These are phyloP conservation scores for Harpagus bidentatus DNA, from an alignment of 2,113 vertebrate genomes.

Conservation along the genomic window DNA sequence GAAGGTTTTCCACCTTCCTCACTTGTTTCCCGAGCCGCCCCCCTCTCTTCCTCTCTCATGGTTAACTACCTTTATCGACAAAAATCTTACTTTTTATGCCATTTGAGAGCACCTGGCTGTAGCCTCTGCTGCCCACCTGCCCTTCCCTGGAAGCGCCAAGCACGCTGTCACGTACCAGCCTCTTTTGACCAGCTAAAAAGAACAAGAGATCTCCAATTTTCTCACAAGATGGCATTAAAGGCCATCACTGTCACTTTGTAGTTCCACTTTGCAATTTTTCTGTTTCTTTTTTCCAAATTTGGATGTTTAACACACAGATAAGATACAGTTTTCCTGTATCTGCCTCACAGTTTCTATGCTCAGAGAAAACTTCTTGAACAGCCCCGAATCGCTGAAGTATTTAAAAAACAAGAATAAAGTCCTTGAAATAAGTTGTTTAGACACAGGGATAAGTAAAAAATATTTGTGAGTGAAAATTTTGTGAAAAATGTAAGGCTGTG, in stretches of 20 bases:
- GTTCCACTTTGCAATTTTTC: not conserved
- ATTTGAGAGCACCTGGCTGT: not conserved
- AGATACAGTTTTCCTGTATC: not conserved
- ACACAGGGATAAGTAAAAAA: not conserved
- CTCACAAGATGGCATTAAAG: not conserved
- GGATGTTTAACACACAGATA: not conserved
- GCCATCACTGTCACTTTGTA: not conserved
- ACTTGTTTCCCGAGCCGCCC: not conserved
- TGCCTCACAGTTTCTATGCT: not conserved
- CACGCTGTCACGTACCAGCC: too few relatives aligned
- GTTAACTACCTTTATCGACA: too few relatives aligned
- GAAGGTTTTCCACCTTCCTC: not conserved
- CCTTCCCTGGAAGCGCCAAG: too few relatives aligned
- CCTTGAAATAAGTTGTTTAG: not conserved
- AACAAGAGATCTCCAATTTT: not conserved
- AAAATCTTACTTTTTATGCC: not conserved
- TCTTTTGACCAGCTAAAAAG: not conserved
- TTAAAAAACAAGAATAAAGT: not conserved
- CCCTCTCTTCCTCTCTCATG: too few relatives aligned
- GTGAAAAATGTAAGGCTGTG: not conserved
- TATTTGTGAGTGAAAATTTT: not conserved
- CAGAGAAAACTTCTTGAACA: not conserved
- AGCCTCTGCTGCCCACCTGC: not conserved
- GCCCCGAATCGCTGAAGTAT: not conserved
- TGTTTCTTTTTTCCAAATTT: not conserved